Base-by-base conservation (phyloP, 2,113 vertebrate genomes). In the Crotalus tigris region DNA sequence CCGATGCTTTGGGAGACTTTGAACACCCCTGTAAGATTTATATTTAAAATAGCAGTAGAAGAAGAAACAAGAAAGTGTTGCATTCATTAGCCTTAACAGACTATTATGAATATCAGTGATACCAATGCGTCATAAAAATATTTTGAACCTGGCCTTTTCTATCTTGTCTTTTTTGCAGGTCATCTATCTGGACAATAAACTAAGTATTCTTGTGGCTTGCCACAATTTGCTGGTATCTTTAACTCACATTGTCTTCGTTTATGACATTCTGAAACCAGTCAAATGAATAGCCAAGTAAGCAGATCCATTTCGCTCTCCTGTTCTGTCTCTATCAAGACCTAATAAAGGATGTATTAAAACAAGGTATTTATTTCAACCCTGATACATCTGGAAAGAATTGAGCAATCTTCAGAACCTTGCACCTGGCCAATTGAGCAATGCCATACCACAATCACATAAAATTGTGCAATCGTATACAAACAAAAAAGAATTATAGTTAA, bases 181-280 rank as follows among this genome's bases (percentile, higher is more conserved):
- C 91, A 81, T 92, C 39, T 91, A 33, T 88, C 93, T 91, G 94
- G 90, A 89, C 75, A 93, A 93, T 91, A 95, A 59, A 95, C 61
- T 3, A 85, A 94, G 94, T 94, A 96, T 95, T 44, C 94, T 90
- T 93, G 89, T 92, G 94, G 94, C 96, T 96, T 92, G 51, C 23
- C 96, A 94, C 90, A 1, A 59, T 55, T 94, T 97, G 33, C 17
- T 61, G 95, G 95, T 93, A 94, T 88, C 49, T 44, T 54, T 88
- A 69, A 75, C 1, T 96, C 94, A 96, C 95, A 96, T 58, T 0
- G 91, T 86, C 93, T 94, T 90, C 94, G 95, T 95, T 94, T 94
- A 94, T 94, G 95, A 44, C 86, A 95, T 15, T 87, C 89, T 94
- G 26, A 89, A 95, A 91, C 95, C 93, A 94, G 95, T 95, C 95